phyloP scores from a whole-genome alignment of 2,888 invertebrate genomes.

The Minunthozetes semirufus region DNA sequence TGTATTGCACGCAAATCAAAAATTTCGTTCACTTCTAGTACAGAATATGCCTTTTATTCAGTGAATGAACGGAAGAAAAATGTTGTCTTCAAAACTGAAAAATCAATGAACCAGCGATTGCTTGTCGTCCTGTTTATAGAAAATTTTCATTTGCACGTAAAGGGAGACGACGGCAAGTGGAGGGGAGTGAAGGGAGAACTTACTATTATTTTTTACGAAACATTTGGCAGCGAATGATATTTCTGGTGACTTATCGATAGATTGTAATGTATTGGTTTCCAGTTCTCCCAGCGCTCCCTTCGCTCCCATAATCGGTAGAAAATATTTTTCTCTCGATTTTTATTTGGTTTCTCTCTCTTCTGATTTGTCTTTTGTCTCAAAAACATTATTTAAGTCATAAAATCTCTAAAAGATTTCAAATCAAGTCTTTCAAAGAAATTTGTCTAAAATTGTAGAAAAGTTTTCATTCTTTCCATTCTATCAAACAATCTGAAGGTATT shows the following conservation, averaged over 20 bases:
- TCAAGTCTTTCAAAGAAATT: no score
- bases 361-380: no score
- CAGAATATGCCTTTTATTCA: not conserved
- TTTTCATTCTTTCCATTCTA: no score
- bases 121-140: constrained; percentile 10
- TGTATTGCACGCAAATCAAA: constrained; percentile 3
- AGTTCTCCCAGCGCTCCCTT: no score
- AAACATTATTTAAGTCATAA: no score
- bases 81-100: not conserved
- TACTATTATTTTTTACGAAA: not conserved
- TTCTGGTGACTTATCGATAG: not conserved
- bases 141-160: constrained; percentile 4
- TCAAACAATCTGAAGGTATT: no score
- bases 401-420: no score
- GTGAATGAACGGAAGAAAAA: constrained; percentile 1
- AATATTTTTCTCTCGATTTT: not conserved
- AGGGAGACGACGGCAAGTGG: not conserved
- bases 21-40: not conserved
- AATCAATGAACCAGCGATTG: constrained; percentile 5
- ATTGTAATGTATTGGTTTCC: not conserved
- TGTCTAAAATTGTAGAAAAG: no score
- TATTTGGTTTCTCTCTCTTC: no score
- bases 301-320: no score
- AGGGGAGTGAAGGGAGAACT: not conserved
- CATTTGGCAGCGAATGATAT: not conserved